Base-by-base conservation (phyloP, 2,888 invertebrate species). In the Heliconius charithonia region DNA sequence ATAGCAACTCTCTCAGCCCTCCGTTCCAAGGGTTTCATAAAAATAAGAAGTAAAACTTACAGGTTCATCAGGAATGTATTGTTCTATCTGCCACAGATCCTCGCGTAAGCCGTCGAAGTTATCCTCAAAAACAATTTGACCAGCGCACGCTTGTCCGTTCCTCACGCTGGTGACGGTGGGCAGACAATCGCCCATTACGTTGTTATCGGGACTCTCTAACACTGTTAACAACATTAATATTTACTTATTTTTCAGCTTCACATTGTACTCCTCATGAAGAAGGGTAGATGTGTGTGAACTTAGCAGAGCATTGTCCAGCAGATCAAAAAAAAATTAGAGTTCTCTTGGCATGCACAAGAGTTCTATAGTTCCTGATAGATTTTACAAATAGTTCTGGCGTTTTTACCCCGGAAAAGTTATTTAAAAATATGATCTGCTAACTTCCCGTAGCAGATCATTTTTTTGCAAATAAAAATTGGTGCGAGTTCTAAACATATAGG, bases 81-180 rank as follows among this genome's bases (percentile, higher is more conserved):
- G 95, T 82, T 96, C 96, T 4, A 95, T 89, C 72, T 90, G 91
- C 96, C 97, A 97, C 74, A 93, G 86, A 0, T 88, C 88, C n/a
- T 89, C 89, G 70, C 94, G 85, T 0, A 96, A 83, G 0, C 79
- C 84, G 59, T 95, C 90, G 84, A 97, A 97, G 78, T 94, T 90
- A 75, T 97, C 97, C 72, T 96, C 95, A 82, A 97, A 96, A 77
- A 97, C 89, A 1, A 95, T 87, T 80, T 95, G 89, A 0, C 95
- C 95, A 19, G 91, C 89, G 85, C 96, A 96, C 0, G 90, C 90
- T 4, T 80, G 81, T 9, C 89, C 88, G 0, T 90, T 91, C 0
- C 91, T 91, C 13, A 95, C 87, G 7, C 79, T 85, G 0, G 94
- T 93, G 12, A 85, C 76, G 0, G 93, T 90, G 0, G 89, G 85